Evolutionary conservation across 1,140 invertebrate species (phyloP), one percentile per base, ranked within the genome.

Genomic region (Nymphalis io): DNA sequence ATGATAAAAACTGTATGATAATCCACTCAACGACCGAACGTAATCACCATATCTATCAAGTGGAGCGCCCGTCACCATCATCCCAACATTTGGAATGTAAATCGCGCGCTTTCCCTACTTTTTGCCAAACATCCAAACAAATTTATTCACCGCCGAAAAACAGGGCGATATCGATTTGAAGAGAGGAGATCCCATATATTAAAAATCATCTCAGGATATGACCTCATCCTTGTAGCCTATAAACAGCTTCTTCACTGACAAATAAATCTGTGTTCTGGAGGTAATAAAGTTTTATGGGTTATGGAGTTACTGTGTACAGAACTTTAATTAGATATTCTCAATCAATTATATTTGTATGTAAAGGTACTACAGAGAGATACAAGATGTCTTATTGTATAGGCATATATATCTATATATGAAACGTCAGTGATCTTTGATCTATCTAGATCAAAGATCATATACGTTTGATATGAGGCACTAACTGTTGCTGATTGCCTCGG

Each of bases 81-180:
- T 67, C 71, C 67, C 55, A 81, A 78, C 81, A 81, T 83, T 82
- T 81, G 70, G 74, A 74, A 83, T 85, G 83, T 83, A 83, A 85
- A 85, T 85, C 66, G 75, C 72, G 63, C 72, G 79, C 75, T 83
- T 83, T 82, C 75, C 80, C 78, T 70, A 70, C 74, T 85, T 85
- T 83, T 85, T 85, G 73, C 81, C 72, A 82, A 82, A 82, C 78
- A 82, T 77, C 77, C 74, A 85, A 82, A 83, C 83, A 85, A 83
- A 85, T 85, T 83, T 85, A 85, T 85, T 83, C 81, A 79, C 80
- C 75, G 79, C 71, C 70, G 75, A 76, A 82, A 83, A 80, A 70
- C 68, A 58, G 68, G 51, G 18, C 39, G 40, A 65, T 58, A 70
- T 70, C 68, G 68, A 63, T 55, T 48, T 33, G 42, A 23, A 21